Conservation (phyloP, 2,113 vertebrate species). For the Spea multiplicata region DNA sequence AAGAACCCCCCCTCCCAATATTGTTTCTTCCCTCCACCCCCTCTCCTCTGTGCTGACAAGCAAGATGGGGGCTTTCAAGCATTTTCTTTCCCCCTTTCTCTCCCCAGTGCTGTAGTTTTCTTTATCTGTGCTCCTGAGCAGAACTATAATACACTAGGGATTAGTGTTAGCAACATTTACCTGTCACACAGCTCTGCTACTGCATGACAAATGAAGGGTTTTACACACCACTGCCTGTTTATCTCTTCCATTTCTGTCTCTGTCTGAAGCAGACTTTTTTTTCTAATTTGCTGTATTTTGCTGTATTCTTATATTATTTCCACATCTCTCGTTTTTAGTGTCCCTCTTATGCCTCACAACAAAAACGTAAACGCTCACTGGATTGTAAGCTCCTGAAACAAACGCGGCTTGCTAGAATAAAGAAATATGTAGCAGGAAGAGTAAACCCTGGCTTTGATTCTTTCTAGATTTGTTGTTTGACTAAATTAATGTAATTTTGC, state of each 20-base stretch:
- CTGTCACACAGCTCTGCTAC: slow-evolving; percentile 43
- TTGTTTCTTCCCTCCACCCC: neutral
- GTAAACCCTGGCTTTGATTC: no score
- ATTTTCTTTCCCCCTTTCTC: neutral
- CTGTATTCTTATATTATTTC: neutral
- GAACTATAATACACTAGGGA: slow-evolving; percentile 41
- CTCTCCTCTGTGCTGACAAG: neutral
- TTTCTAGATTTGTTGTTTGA: no score
- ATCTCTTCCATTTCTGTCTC: neutral
- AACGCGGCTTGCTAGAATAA: no score
- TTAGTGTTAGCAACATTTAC: slow-evolving; percentile 35
- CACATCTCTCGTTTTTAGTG: slow-evolving; percentile 14
- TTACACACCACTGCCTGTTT: slow-evolving; percentile 33
- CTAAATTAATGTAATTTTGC: no score
- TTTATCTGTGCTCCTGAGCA: slow-evolving; percentile 32
- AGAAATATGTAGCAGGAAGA: no score
- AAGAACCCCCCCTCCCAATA: slow-evolving; percentile 14
- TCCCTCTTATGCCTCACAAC: no score
- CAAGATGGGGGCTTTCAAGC: slow-evolving; percentile 1
- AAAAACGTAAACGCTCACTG: no score
- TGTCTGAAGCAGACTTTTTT: slow-evolving; percentile 5
- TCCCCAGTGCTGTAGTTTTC: neutral
- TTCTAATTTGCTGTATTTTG: neutral
- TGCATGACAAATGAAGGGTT: slow-evolving; percentile 48
- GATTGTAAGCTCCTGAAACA: no score